Evolutionary conservation across 2,888 invertebrate genomes (phyloP), one percentile per base, ranked within the genome.

Genomic region (Cosmia pyralina): DNA sequence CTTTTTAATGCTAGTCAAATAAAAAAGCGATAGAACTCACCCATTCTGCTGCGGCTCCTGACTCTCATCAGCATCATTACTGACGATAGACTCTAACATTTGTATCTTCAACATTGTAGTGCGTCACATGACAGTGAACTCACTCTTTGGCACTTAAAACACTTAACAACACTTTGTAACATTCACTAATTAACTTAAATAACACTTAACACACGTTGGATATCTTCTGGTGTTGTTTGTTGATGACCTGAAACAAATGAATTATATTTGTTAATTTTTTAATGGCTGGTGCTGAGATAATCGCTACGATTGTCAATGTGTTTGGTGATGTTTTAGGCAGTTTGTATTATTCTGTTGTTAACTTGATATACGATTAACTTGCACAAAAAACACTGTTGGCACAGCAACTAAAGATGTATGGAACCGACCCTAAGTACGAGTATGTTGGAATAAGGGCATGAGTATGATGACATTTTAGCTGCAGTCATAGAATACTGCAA

Each of bases 71-170:
- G 94, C 91, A 66, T 97, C 97, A 92, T 97, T 97, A 92, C 96
- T 97, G 93, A 97, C 97, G 90, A 97, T 97, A 89, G 97, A 97
- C 90, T 97, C 97, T 95, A 97, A 95, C 97, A 97, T 97, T 93
- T 97, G 97, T 95, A 97, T 97, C 96, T 97, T 97, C 94, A 97
- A 94, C 97, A 97, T 97, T 89, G 87, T 96, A 86, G 89, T 88
- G 77, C 88, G 88, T 96, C 94, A 96, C 96, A 96, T 96, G 93
- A 92, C 96, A 95, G 84, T 90, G 77, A 83, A 68, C 79, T 83
- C 67, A 75, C 88, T 85, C 86, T 83, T 69, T 69, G 69, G 48
- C 89, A 90, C 91, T 85, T 60, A 55, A 64, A 53, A 60, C 77
- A 81, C 75, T 69, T 41, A 71, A 78, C 81, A 75, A 64, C 81